Percentiles rank a stretch among this genome's conserved stretches.
Conservation (phyloP, 2,797 vertebrate species). For the Masticophis lateralis region DNA sequence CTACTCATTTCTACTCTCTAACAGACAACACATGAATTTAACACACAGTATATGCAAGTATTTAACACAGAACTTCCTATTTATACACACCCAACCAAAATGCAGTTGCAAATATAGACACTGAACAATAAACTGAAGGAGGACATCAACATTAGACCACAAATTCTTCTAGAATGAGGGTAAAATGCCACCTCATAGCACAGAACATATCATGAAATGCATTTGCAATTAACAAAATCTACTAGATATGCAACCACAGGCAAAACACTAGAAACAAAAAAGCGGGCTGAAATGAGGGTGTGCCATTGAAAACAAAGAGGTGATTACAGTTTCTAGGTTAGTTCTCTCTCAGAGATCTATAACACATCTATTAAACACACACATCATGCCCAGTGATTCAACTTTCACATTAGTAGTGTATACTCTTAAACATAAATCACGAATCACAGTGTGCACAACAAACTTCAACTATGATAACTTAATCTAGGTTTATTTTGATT, state of each 20-base stretch:
- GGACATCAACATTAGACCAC: neutral
- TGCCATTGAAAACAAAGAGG: conserved; percentile 1
- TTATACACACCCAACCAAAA: neutral
- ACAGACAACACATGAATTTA: neutral
- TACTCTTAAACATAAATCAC: neutral
- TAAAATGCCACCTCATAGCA: neutral
- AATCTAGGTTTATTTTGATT: neutral
- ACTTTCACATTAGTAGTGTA: conserved; percentile 33
- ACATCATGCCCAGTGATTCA: conserved; percentile 38
- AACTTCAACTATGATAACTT: neutral
- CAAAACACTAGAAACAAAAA: neutral
- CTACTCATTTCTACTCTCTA: neutral
- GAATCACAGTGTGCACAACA: neutral
- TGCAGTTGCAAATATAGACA: conserved; percentile 4
- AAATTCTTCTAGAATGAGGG: neutral
- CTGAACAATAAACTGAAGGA: neutral
- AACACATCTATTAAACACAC: conserved; percentile 21
- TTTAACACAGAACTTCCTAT: neutral
- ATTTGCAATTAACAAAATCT: neutral
- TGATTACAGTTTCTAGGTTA: neutral
- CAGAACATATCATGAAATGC: neutral
- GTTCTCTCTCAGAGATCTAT: conserved; percentile 13
- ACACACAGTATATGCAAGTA: neutral
- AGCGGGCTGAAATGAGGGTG: neutral
- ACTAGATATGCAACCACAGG: conserved; percentile 4